Conservation (phyloP, 2,113 vertebrate genomes). For the Oreochromis niloticus region DNA sequence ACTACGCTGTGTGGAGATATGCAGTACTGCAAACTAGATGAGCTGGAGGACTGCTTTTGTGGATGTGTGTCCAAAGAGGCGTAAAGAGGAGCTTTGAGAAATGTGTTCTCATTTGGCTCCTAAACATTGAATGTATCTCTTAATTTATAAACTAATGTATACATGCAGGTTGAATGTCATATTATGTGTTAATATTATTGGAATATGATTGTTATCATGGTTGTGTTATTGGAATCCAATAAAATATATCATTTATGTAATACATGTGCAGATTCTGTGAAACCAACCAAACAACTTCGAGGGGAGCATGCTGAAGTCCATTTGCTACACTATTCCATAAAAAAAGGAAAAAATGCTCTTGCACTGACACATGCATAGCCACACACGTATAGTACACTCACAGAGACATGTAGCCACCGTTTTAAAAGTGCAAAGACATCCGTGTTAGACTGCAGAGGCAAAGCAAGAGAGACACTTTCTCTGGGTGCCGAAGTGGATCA, state of each 20-base stretch:
- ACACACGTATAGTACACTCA: not conserved
- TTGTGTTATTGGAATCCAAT: slow-evolving; percentile 38
- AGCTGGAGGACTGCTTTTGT: not conserved
- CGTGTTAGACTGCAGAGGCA: not conserved
- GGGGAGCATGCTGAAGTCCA: not conserved
- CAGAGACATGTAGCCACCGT: not conserved
- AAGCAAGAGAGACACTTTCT: not conserved
- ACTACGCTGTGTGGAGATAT: slow-evolving; percentile 20
- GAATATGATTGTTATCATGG: not conserved
- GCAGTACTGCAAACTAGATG: not conserved
- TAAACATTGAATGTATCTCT: not conserved
- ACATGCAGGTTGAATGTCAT: not conserved
- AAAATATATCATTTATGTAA: not conserved
- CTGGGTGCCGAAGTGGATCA: not conserved
- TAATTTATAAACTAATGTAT: not conserved
- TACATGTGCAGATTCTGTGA: not conserved
- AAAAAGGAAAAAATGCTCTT: not conserved
- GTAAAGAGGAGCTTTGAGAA: not conserved
- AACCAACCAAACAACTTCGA: not conserved
- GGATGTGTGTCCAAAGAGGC: not conserved
- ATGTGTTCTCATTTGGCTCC: not conserved
- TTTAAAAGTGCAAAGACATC: not conserved
- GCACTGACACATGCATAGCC: not conserved
- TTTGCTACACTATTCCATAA: not conserved
- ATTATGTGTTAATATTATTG: not conserved